These are phyloP conservation scores for Elysia chlorotica DNA, from an alignment of 1,140 invertebrate species.

Conservation along the genomic window DNA sequence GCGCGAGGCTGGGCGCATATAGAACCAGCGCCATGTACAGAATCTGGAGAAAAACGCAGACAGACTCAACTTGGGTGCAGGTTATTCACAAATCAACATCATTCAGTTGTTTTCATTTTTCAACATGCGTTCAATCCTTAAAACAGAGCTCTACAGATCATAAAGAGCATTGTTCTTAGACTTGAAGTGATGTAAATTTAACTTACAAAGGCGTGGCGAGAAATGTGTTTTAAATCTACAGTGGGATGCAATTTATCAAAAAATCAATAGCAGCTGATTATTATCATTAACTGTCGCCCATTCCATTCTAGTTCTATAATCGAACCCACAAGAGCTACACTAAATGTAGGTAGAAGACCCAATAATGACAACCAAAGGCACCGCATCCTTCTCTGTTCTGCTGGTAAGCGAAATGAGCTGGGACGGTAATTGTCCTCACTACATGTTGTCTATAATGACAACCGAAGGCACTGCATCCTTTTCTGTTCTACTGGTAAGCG, in stretches of 20 bases:
- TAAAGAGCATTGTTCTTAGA: background rate
- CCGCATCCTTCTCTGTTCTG: too few species aligned
- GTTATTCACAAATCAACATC: background rate
- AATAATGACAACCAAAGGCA: too few species aligned
- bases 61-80: background rate
- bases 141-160: background rate
- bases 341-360: too few species aligned
- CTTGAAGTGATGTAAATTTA: background rate
- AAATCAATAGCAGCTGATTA: too few species aligned
- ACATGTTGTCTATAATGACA: too few species aligned
- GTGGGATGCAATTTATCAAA: too few species aligned
- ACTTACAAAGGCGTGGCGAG: background rate
- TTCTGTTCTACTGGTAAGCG: background rate
- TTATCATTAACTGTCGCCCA: too few species aligned
- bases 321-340: too few species aligned
- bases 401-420: background rate
- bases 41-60: constrained; percentile 66
- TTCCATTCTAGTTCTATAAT: too few species aligned
- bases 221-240: too few species aligned
- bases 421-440: background rate
- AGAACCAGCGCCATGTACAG: constrained; percentile 90
- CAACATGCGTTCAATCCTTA: background rate
- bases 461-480: too few species aligned
- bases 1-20: constrained; percentile 85
- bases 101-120: background rate